Conservation (phyloP, 2,113 vertebrate species). For the Xiphophorus hellerii region DNA sequence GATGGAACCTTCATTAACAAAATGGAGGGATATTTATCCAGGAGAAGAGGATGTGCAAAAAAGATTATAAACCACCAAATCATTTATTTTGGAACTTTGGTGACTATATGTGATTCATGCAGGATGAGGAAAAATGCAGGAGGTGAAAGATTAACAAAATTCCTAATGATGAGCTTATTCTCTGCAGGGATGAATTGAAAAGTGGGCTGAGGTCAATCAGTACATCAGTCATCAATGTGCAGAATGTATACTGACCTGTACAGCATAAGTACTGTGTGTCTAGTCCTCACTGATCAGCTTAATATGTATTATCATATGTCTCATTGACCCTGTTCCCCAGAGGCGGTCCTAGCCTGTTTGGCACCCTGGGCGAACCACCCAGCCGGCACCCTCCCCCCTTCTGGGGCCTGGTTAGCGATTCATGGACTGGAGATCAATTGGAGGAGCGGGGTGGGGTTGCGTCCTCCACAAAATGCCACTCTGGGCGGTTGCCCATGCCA, state of each 20-base stretch:
- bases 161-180: background rate
- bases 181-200: conserved; percentile 4
- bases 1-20: conserved; percentile 65
- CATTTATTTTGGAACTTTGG: conserved; percentile 23
- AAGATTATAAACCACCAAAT: conserved; percentile 65
- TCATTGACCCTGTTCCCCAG: background rate
- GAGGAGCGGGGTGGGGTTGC: too few species aligned
- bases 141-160: conserved; percentile 25
- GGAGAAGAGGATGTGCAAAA: conserved; percentile 12
- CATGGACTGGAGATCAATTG: too few species aligned
- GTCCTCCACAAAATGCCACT: too few species aligned
- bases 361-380: too few species aligned
- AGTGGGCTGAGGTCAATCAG: conserved; percentile 18
- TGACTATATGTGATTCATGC: background rate
- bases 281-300: background rate
- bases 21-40: conserved; percentile 62
- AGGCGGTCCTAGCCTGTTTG: too few species aligned
- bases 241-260: background rate
- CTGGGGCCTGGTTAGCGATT: too few species aligned
- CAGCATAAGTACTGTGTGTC: background rate
- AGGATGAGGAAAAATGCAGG: conserved; percentile 7
- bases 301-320: background rate
- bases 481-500: too few species aligned
- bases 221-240: background rate
- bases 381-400: too few species aligned